These are phyloP conservation scores for Anguilla anguilla DNA, from an alignment of 2,797 vertebrate genomes.

Conservation along the genomic window DNA sequence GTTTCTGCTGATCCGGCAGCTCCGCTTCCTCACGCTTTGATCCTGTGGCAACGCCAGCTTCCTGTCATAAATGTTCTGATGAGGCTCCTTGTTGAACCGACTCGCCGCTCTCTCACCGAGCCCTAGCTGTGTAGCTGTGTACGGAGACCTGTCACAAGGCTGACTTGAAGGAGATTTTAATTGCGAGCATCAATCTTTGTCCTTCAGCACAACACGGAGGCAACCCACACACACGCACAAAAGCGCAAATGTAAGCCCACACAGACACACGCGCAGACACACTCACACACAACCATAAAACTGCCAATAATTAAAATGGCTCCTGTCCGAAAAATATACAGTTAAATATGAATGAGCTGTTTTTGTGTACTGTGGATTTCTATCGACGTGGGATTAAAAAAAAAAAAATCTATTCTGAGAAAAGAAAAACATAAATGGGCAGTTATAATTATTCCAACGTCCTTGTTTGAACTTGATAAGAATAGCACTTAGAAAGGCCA, in stretches of 20 bases:
- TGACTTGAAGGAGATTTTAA: constrained; percentile 32
- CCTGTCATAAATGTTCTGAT: constrained; percentile 31
- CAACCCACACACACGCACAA: neutral
- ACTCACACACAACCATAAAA: neutral
- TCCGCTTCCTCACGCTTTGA: constrained; percentile 12
- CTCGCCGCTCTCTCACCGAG: constrained; percentile 13
- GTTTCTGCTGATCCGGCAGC: constrained; percentile 4
- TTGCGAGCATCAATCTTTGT: constrained; percentile 33
- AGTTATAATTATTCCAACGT: constrained; percentile 23
- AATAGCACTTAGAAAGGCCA: constrained; percentile 28
- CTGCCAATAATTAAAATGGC: constrained; percentile 10
- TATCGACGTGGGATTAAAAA: constrained; percentile 13
- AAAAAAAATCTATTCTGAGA: neutral
- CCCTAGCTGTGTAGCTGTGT: constrained; percentile 18
- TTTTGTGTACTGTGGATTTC: neutral
- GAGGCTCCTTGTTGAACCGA: constrained; percentile 26
- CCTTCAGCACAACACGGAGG: neutral
- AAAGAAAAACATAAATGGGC: constrained; percentile 8
- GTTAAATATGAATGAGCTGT: constrained; percentile 22
- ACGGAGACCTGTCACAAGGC: constrained; percentile 16
- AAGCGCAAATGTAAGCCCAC: neutral
- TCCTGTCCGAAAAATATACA: constrained; percentile 6
- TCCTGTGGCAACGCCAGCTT: constrained; percentile 20
- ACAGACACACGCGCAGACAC: neutral
- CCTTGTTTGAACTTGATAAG: constrained; percentile 30